Base-by-base conservation (phyloP, 2,888 invertebrate species). In the Drosophila anomalipes region DNA sequence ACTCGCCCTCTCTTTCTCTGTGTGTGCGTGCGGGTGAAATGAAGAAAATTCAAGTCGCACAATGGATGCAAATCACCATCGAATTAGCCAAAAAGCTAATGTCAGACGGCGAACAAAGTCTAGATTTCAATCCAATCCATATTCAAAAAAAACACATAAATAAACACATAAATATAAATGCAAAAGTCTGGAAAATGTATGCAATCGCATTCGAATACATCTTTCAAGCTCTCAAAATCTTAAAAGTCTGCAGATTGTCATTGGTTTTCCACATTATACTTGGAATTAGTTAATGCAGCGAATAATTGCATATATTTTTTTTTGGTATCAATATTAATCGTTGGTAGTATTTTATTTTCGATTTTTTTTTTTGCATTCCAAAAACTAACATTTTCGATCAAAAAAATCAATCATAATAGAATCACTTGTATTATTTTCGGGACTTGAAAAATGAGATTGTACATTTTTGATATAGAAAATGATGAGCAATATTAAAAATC, bases 21-120 rank as follows among this genome's bases (percentile, higher is more conserved):
- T 56, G 47, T 57, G 33, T 63, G 60, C 22, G 33, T 53, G 32
- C n/a, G 53, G 12, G 56, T 44, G n/a, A 47, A 39, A 9, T 41
- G 22, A 44, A 44, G 39, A 54, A 78, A 63, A 74, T 74, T 53
- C 56, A 57, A 69, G 56, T 33, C 78, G 63, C 67, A 79, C 79
- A 61, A 62, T 78, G 79, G 74, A n/a, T 28, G 44, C 65, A 58
- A 66, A 44, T 44, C 22, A 52, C 19, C 56, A 47, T 35, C 26
- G 22, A 63, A 32, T 59, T 35, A 26, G 47, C 5, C 59, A 47
- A 35, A 53, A 35, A 39, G 14, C 10, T 4, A 26, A 44, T 9
- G 47, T 47, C 47, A 30, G 7, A 19, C 19, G 19, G 10, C 51
- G 30, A 51, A 51, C 5, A 30, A 51, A 51, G 9, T 47, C 26